Percentiles rank a stretch among this genome's conserved stretches.
Evolutionary conservation across 2,797 vertebrate species (phyloP).

Genomic region (Cottoperca gobio): DNA sequence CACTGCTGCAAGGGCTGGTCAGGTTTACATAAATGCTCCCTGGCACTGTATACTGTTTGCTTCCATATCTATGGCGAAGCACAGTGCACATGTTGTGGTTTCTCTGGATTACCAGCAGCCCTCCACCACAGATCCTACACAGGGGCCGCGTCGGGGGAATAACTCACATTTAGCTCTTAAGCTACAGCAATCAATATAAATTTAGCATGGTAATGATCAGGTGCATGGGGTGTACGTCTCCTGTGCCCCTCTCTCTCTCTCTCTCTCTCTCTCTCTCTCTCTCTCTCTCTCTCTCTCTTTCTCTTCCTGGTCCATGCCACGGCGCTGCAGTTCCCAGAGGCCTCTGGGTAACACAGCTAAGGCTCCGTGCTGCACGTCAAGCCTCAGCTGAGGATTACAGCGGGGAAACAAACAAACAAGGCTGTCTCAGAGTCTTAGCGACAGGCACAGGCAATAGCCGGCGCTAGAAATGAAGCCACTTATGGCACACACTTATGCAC

Average conservation of each 20-base stretch:
- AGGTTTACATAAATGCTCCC: conserved; percentile 48
- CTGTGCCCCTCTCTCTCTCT: too few species aligned
- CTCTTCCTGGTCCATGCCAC: conserved; percentile 46
- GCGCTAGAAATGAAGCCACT: conserved; percentile 62
- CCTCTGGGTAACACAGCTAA: conserved; percentile 53
- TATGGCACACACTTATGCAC: conserved; percentile 38
- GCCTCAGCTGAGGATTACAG: conserved; percentile 69
- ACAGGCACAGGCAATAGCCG: conserved; percentile 32
- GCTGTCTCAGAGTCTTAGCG: conserved; percentile 55
- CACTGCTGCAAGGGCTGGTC: conserved; percentile 35
- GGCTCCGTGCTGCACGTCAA: conserved; percentile 61
- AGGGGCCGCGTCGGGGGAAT: conserved; percentile 72
- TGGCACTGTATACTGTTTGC: conserved; percentile 41
- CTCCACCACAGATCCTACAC: conserved; percentile 67
- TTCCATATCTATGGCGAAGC: conserved; percentile 64
- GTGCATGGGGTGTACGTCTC: conserved; percentile 75
- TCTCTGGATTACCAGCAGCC: conserved; percentile 74
- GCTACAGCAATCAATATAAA: conserved; percentile 86
- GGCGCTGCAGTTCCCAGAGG: conserved; percentile 66
- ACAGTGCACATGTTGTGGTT: conserved; percentile 67
- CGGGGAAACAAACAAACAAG: conserved; percentile 67
- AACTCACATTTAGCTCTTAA: conserved; percentile 83
- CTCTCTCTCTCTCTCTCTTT: conserved; percentile 56
- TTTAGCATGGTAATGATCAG: conserved; percentile 86
- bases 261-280: too few species aligned